Base-by-base conservation (phyloP, 23 tunicate species). In the Botrylloides violaceus region DNA sequence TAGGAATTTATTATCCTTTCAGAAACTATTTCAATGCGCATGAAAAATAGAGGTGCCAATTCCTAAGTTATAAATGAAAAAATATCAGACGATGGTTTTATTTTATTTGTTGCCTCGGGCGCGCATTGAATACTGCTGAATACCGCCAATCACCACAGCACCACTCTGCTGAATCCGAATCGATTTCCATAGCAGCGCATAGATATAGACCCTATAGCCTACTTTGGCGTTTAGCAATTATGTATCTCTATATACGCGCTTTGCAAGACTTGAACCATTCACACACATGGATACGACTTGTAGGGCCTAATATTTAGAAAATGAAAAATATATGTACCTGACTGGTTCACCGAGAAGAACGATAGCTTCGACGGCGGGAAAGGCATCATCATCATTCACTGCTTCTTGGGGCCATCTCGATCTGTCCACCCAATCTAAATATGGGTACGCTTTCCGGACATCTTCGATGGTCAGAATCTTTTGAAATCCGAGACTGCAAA, bases 361-460 rank as follows among this genome's bases (percentile, higher is more conserved):
- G 24, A 92, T 61, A 20, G 98, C 98, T 58, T 92, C 98, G 34
- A 92, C 85, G 39, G 76, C 34, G 12, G 98, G 98, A 55, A 92
- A 85, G 4, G 36, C 60, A 9, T 75, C 72, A 34, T 80, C 88
- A 37, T 91, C 86, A 36, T 91, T 81, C 2, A 70, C 82, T 4
- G 83, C 73, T 2, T 50, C 61, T 43, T 73, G 36, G 0, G 98
- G 98, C 98, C 98, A 92, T 63, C 87, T 72, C 32, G 60, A 59
- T 12, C 98, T 80, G 58, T 92, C 98, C 18, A 92, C 98, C 98
- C 98, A 92, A 48, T 92, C 98, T 63, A 92, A 63, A 48, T 92
- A 92, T 2, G 98, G 98, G 70, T 85, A 85, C 19, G 98, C 98
- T 66, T 85, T 71, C 5, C 98, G 87, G 2, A 92, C 38, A 23